Evolutionary conservation across 2,113 vertebrate species (phyloP), one percentile per base, ranked within the genome.

Genomic region (Malaclemys terrapin): DNA sequence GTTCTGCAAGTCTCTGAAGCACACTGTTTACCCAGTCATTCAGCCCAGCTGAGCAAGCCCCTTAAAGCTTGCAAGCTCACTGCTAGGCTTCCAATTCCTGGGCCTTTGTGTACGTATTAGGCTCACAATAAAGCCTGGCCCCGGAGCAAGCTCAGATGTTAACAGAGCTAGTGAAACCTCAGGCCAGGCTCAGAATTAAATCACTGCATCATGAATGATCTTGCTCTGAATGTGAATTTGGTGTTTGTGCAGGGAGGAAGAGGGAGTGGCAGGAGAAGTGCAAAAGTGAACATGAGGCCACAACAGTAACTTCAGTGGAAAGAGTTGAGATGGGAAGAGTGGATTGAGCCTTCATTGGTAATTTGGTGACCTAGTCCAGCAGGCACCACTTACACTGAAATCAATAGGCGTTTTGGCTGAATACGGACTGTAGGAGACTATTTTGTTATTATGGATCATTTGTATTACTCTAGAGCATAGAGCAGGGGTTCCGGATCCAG

Each of bases 21-120:
- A 93, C 56, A 87, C 90, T 97, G 90, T 82, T 89, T 90, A 80
- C 93, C 62, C 91, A 29, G 76, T 1, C 86, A 89, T 94, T 80
- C 91, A 69, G 92, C 82, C 84, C 0, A 0, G 91, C 91, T 82
- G 89, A 93, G 80, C 85, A 91, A 86, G 86, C 85, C 88, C 54
- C 88, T 84, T 1, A 4, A 52, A 87, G 62, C 50, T 80, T 8
- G 24, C 4, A 45, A 25, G 38, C 82, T 93, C 75, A 3, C 80
- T 95, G 94, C 79, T 80, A 0, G 4, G 82, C 91, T 95, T 87
- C 80, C 94, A 80, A 9, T 94, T 90, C 89, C 96, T 90, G 59
- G 50, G 79, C 52, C 80, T 95, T 88, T 72, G 79, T 92, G 91
- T 57, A 94, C 89, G 96, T 95, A 88, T 91, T 93, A 95, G 93